These are phyloP conservation scores for Corythoichthys intestinalis DNA, from an alignment of 2,113 vertebrate species.

Conservation along the genomic window DNA sequence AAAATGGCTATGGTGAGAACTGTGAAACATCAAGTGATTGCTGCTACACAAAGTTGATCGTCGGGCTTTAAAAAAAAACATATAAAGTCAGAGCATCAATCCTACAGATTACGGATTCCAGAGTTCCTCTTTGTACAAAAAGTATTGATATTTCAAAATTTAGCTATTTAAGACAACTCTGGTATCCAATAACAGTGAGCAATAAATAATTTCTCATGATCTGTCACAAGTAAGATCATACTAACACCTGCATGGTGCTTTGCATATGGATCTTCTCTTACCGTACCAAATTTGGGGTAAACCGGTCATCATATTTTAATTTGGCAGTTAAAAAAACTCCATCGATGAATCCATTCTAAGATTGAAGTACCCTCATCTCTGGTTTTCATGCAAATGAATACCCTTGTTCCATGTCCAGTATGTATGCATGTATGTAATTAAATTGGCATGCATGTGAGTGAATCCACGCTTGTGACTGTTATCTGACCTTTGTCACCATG, in stretches of 20 bases:
- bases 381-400: constrained; percentile 21
- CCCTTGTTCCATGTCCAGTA: background rate
- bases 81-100: no score
- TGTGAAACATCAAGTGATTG: no score
- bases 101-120: no score
- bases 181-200: no score
- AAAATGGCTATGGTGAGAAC: no score
- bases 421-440: background rate
- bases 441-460: constrained; percentile 13
- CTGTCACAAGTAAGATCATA: background rate
- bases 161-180: no score
- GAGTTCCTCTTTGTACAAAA: no score
- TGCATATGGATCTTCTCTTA: background rate
- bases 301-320: background rate
- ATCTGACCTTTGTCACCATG: constrained; percentile 2
- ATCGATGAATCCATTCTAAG: background rate
- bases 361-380: constrained; percentile 34
- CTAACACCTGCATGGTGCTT: constrained; percentile 8
- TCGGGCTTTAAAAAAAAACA: no score
- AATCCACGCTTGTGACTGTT: constrained; percentile 21
- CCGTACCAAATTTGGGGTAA: constrained; percentile 21
- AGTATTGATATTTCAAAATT: no score
- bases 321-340: background rate
- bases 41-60: no score
- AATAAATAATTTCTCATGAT: no score